Evolutionary conservation across 2,888 invertebrate genomes (phyloP), one percentile per base, ranked within the genome.

Genomic region (Noctua comes): DNA sequence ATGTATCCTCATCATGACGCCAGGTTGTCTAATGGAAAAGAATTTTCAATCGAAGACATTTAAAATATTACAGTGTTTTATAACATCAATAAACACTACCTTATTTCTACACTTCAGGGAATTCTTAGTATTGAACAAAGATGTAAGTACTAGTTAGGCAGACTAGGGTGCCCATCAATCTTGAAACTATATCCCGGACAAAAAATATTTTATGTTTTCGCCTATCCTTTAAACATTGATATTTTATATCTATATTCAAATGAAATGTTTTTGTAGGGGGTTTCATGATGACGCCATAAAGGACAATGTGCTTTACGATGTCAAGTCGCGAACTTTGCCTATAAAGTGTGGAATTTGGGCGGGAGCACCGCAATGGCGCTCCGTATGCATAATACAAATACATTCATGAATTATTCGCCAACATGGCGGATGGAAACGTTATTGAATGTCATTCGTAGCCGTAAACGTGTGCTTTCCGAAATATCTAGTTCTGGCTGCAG

Each of bases 301-400:
- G 85, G 88, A 85, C 86, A 83, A 84, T 84, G 86, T 85, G 70
- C 82, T 89, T 85, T 86, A 88, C 81, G 89, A 88, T 74, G 73
- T 84, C 66, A 82, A 76, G 82, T 77, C 80, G 77, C 83, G 86
- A 88, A 89, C 81, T 89, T 89, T 83, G 85, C 82, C 86, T 88
- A 85, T 89, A 88, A 89, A 89, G 85, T 80, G 86, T 79, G 81
- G 85, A 81, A 86, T 88, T 85, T 88, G 74, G 83, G 84, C 76
- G 75, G 74, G 87, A 88, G 83, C 79, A 71, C 77, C 85, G 81
- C 80, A 83, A 82, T 84, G 83, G 83, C 80, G 82, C 73, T 81
- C 84, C 83, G 80, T 84, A 88, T 88, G 88, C 88, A 88, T 88
- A 88, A 88, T 88, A 88, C 88, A 89, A 88, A 89, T 87, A 88